phyloP scores from a whole-genome alignment of 2,888 invertebrate genomes.

The Parnassius smintheus region DNA sequence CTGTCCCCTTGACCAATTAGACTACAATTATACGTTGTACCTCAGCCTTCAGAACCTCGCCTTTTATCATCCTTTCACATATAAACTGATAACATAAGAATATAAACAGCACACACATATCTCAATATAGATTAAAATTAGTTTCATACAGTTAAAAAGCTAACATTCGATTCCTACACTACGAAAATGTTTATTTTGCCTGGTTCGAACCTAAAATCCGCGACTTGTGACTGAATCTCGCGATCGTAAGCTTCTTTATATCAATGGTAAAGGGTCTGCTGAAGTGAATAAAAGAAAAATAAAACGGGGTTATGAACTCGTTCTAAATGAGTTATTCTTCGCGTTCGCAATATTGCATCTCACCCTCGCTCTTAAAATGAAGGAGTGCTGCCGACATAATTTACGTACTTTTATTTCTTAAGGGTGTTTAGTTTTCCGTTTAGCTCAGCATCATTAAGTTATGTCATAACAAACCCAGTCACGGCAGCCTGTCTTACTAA shows the following conservation, averaged over 20 bases:
- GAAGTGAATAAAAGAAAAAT: conserved; percentile 6
- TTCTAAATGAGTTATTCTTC: conserved; percentile 9
- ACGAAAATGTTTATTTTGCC: background rate
- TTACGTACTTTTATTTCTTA: background rate
- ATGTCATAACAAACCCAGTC: too few relatives aligned
- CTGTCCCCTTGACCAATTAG: too few relatives aligned
- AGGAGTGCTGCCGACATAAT: conserved; percentile 1
- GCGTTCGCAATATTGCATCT: conserved; percentile 6
- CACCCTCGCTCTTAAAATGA: conserved; percentile 4
- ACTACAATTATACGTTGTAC: too few relatives aligned
- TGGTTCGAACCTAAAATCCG: background rate
- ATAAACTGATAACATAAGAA: too few relatives aligned
- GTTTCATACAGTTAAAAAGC: too few relatives aligned
- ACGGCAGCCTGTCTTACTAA: too few relatives aligned
- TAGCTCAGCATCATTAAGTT: too few relatives aligned
- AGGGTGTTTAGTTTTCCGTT: background rate
- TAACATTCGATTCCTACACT: too few relatives aligned
- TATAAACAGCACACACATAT: too few relatives aligned
- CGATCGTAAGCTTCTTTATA: background rate
- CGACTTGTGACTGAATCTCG: background rate
- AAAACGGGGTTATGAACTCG: background rate
- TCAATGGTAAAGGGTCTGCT: background rate
- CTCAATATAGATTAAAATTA: too few relatives aligned
- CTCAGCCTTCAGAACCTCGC: too few relatives aligned
- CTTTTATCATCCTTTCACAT: too few relatives aligned